These are phyloP conservation scores for Agapornis roseicollis DNA, from an alignment of 2,113 vertebrate genomes.

Conservation along the genomic window DNA sequence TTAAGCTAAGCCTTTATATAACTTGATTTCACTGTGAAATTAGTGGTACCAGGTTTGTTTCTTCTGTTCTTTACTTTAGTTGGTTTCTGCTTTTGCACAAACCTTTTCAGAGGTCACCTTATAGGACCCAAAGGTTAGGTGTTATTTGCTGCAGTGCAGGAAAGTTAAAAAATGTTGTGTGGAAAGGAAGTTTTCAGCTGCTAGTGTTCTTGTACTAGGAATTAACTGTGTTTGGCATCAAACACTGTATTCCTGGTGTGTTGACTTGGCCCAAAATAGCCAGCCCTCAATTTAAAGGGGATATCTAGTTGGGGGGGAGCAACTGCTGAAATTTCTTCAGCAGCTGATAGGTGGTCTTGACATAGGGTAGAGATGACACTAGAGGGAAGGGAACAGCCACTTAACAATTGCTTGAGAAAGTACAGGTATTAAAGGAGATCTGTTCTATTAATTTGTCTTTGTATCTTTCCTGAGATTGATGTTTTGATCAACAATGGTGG, in stretches of 20 bases:
- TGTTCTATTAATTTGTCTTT: not conserved
- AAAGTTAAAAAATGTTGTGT: not conserved
- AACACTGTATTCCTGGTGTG: not conserved
- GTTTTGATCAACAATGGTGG: constrained; percentile 92
- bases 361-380: not conserved
- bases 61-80: not conserved
- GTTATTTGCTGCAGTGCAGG: not conserved
- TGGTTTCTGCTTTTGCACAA: not conserved
- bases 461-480: constrained; percentile 78
- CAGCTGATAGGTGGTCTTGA: not conserved
- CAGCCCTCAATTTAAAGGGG: not conserved
- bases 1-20: not conserved
- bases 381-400: not conserved
- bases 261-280: not conserved
- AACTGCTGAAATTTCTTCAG: not conserved
- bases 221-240: not conserved
- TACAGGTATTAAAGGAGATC: not conserved
- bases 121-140: not conserved
- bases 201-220: not conserved
- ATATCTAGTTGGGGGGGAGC: not conserved
- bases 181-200: not conserved
- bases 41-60: not conserved
- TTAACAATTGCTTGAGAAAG: not conserved
- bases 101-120: not conserved
- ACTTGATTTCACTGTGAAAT: not conserved